Conservation (phyloP, 1,140 invertebrate species). For the Whitmania pigra region DNA sequence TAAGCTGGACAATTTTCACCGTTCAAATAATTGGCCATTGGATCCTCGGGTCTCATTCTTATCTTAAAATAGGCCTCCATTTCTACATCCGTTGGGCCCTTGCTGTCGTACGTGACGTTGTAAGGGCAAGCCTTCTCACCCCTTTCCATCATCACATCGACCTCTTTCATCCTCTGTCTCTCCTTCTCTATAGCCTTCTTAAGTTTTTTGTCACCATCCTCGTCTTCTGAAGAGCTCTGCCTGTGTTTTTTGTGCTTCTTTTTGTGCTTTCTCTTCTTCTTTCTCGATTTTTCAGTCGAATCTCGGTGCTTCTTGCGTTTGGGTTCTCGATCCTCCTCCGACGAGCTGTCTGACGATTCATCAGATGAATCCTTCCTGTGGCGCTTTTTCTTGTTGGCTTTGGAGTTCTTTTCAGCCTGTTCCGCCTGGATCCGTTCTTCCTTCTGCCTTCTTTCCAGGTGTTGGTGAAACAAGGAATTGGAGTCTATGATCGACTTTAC, state of each 20-base stretch:
- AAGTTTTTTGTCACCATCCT: constrained; percentile 31
- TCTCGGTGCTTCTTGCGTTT: constrained; percentile 51
- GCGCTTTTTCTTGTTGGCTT: too few relatives aligned
- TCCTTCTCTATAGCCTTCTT: constrained; percentile 31
- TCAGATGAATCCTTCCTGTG: too few relatives aligned
- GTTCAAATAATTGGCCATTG: constrained; percentile 53
- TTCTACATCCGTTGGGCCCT: constrained; percentile 75
- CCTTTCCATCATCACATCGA: constrained; percentile 53
- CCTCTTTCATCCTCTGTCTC: constrained; percentile 45
- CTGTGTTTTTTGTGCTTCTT: constrained; percentile 22
- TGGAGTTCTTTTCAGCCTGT: too few relatives aligned
- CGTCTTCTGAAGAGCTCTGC: constrained; percentile 30
- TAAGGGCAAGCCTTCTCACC: constrained; percentile 83
- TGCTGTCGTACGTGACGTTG: constrained; percentile 66
- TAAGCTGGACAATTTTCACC: not conserved
- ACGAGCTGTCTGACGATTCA: too few relatives aligned
- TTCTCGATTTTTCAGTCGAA: constrained; percentile 39
- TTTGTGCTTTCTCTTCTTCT: constrained; percentile 31
- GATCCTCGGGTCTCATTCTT: constrained; percentile 68
- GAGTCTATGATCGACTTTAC: too few relatives aligned
- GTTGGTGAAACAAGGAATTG: constrained; percentile 21
- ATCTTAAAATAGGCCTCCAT: constrained; percentile 85
- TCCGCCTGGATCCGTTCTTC: constrained; percentile 47
- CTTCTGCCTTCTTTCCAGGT: constrained; percentile 37
- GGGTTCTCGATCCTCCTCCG: too few relatives aligned